Conservation (phyloP, 2,888 invertebrate species). For the Luffia ferchaultella region DNA sequence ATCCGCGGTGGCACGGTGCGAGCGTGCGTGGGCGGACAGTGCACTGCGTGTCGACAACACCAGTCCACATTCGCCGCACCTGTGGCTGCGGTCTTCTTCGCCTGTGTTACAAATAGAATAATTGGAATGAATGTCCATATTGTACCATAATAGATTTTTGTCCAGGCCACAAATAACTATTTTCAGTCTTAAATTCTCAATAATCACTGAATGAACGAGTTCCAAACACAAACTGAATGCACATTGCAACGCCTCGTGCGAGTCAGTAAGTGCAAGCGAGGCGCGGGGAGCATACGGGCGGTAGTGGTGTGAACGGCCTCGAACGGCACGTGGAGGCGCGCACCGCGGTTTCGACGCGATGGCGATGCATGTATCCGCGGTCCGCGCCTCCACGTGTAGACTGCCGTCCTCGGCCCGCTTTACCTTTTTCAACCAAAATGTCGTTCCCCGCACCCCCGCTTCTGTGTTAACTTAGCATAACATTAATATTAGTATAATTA, state of each 20-base stretch:
- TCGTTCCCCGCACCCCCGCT: too few species aligned
- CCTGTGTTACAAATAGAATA: constrained; percentile 33
- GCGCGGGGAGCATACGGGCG: constrained; percentile 24
- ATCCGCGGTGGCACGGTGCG: constrained; percentile 62
- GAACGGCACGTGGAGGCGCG: constrained; percentile 55
- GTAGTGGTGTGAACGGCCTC: constrained; percentile 38
- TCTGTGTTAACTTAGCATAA: too few species aligned
- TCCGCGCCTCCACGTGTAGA: constrained; percentile 60
- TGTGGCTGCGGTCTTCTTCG: constrained; percentile 56
- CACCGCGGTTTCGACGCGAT: constrained; percentile 46
- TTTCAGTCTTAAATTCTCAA: too few species aligned
- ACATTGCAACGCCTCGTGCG: constrained; percentile 35
- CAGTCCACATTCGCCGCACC: constrained; percentile 78
- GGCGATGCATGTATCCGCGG: constrained; percentile 40
- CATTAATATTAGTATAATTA: too few species aligned
- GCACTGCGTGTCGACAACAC: constrained; percentile 79
- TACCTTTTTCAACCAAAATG: too few species aligned
- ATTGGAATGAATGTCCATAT: background rate
- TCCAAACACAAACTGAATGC: constrained; percentile 30
- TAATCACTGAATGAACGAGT: background rate
- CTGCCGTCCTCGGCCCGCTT: constrained; percentile 26
- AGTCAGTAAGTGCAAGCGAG: background rate
- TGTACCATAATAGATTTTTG: too few species aligned
- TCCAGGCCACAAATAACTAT: too few species aligned
- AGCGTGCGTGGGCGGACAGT: constrained; percentile 74